A percentile compares a stretch with the other conserved stretches of the same genome.
These are phyloP conservation scores for Cromileptes altivelis DNA, from an alignment of 2,113 vertebrate genomes.

Conservation along the genomic window DNA sequence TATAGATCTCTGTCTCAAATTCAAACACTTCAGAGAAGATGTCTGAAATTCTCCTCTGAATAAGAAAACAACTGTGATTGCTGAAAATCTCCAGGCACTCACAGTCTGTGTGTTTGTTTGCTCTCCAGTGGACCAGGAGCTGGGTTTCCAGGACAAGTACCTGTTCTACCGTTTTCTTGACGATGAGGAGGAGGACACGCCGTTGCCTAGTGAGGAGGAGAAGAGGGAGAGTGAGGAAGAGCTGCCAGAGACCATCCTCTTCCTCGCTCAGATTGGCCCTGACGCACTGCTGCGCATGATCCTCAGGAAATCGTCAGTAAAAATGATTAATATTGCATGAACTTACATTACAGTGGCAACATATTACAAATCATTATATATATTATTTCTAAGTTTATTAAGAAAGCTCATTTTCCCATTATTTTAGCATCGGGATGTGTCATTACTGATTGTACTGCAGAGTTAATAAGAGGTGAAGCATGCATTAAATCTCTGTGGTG, in stretches of 20 bases:
- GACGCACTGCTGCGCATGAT: conserved; percentile 99
- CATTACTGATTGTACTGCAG: neutral
- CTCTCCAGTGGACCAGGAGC: conserved; percentile 93
- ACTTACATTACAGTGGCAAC: neutral
- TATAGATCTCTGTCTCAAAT: conserved; percentile 15
- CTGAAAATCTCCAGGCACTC: neutral
- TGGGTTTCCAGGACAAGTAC: conserved; percentile 98
- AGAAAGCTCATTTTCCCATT: neutral
- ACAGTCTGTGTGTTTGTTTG: neutral
- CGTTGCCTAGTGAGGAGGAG: conserved; percentile 94
- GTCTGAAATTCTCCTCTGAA: neutral
- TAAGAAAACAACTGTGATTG: neutral
- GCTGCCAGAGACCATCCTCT: conserved; percentile 94
- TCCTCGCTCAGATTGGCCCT: conserved; percentile 95
- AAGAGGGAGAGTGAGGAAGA: conserved; percentile 97
- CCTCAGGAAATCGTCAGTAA: conserved; percentile 94
- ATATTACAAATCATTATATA: neutral
- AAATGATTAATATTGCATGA: neutral
- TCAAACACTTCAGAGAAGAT: conserved; percentile 18
- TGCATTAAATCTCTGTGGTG: conserved; percentile 3
- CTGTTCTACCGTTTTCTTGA: conserved; percentile 98
- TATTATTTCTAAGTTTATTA: neutral
- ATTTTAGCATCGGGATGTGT: conserved; percentile 9
- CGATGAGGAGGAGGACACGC: conserved; percentile 93
- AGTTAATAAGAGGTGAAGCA: neutral